Percentiles rank a stretch among this genome's conserved stretches.
Conservation (phyloP, 2,113 vertebrate species). For the Xenopus laevis region DNA sequence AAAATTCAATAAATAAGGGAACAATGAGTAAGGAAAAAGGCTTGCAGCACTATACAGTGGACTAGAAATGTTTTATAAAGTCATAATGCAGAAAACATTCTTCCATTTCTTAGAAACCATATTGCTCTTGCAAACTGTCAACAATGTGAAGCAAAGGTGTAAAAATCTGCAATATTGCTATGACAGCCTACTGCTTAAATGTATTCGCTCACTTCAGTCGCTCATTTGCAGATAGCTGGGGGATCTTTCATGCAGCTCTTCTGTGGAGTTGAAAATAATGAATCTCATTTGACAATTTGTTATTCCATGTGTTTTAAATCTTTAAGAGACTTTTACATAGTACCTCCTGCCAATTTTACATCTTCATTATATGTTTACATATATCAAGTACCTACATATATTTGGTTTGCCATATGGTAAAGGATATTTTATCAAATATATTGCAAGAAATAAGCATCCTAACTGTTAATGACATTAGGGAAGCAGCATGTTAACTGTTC, state of each 20-base stretch:
- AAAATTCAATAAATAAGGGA: background rate
- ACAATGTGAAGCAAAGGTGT: background rate
- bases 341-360: too few species aligned
- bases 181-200: background rate
- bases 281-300: background rate
- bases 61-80: background rate
- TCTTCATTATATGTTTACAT: too few species aligned
- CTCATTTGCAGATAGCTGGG: too few species aligned
- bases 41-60: background rate
- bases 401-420: constrained; percentile 15
- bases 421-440: constrained; percentile 23
- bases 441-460: constrained; percentile 23
- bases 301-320: too few species aligned
- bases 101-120: background rate
- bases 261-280: background rate
- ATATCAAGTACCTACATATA: too few species aligned
- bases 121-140: constrained; percentile 1
- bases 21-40: too few species aligned
- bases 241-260: background rate
- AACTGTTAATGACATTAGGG: constrained; percentile 37
- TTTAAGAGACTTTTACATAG: too few species aligned
- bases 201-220: background rate
- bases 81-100: background rate
- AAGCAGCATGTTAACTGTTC: constrained; percentile 38
- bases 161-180: background rate